phyloP scores from a whole-genome alignment of 2,797 vertebrate genomes.

The Hippoglossus hippoglossus region DNA sequence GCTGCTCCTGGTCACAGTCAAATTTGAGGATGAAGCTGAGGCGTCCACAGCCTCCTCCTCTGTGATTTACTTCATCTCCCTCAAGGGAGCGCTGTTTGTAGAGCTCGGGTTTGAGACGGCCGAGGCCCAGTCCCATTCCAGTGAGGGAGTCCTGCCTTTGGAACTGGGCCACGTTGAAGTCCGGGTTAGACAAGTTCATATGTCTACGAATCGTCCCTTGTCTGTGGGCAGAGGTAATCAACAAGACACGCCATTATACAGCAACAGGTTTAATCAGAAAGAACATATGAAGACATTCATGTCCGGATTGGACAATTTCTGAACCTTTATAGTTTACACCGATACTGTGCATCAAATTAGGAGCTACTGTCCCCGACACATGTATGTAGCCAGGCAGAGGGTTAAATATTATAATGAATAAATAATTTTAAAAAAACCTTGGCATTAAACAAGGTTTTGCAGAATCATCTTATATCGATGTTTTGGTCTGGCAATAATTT shows the following conservation, averaged over 20 bases:
- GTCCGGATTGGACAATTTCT: background rate
- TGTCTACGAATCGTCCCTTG: constrained; percentile 92
- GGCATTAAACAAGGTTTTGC: background rate
- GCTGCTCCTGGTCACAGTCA: constrained; percentile 96
- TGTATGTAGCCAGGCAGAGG: background rate
- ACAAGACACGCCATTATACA: constrained; percentile 13
- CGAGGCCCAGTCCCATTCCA: constrained; percentile 91
- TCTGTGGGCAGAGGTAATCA: constrained; percentile 62
- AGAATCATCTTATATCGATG: background rate
- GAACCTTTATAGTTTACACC: background rate
- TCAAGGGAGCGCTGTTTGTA: constrained; percentile 98
- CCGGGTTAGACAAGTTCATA: constrained; percentile 97
- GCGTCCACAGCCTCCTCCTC: constrained; percentile 90
- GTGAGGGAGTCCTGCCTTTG: constrained; percentile 97
- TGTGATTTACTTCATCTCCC: constrained; percentile 89
- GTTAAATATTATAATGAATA: background rate
- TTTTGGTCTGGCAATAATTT: background rate
- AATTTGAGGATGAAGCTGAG: constrained; percentile 97
- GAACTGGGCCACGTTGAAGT: constrained; percentile 97
- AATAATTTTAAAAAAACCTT: background rate
- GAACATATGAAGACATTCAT: background rate
- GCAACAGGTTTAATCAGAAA: background rate
- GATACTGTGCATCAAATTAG: background rate
- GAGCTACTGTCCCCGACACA: background rate
- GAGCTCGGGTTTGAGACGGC: constrained; percentile 96